Percentiles rank a stretch among this genome's conserved stretches.
phyloP scores from a whole-genome alignment of 2,888 invertebrate genomes.

The Masnerella sp. region DNA sequence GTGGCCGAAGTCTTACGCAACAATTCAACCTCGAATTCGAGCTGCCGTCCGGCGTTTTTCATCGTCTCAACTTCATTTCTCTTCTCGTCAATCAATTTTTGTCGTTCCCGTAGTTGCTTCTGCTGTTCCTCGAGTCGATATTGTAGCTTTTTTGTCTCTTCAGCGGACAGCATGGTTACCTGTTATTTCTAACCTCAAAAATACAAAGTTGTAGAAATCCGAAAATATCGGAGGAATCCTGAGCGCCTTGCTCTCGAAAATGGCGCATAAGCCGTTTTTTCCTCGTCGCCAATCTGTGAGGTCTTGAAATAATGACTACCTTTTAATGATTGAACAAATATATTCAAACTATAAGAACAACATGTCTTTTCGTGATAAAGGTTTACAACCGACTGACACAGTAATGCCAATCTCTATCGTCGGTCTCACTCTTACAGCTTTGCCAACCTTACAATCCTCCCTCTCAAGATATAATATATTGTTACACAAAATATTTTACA shows the following conservation, averaged over 20 bases:
- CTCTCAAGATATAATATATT: not conserved
- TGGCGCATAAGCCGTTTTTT: too few relatives aligned
- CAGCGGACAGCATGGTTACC: not conserved
- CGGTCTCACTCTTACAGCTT: too few relatives aligned
- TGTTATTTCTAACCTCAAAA: not conserved
- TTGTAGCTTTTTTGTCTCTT: not conserved
- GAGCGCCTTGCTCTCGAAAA: not conserved
- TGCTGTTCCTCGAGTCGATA: not conserved
- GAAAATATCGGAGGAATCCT: not conserved
- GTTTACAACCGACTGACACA: too few relatives aligned
- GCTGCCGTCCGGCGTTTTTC: not conserved
- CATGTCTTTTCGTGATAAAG: not conserved
- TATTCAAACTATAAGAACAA: too few relatives aligned
- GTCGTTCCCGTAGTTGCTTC: not conserved
- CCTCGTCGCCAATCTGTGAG: constrained; percentile 7
- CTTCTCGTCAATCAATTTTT: not conserved
- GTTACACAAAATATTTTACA: too few relatives aligned
- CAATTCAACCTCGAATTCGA: not conserved
- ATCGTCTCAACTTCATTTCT: not conserved
- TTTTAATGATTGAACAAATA: too few relatives aligned
- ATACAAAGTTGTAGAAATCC: not conserved
- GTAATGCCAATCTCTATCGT: too few relatives aligned
- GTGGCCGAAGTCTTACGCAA: not conserved
- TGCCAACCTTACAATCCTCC: constrained; percentile 12
- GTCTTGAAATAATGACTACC: constrained; percentile 1